Percentiles rank a stretch among this genome's conserved stretches.
phyloP scores from a whole-genome alignment of 2,113 vertebrate species.

The Pardalotus punctatus region DNA sequence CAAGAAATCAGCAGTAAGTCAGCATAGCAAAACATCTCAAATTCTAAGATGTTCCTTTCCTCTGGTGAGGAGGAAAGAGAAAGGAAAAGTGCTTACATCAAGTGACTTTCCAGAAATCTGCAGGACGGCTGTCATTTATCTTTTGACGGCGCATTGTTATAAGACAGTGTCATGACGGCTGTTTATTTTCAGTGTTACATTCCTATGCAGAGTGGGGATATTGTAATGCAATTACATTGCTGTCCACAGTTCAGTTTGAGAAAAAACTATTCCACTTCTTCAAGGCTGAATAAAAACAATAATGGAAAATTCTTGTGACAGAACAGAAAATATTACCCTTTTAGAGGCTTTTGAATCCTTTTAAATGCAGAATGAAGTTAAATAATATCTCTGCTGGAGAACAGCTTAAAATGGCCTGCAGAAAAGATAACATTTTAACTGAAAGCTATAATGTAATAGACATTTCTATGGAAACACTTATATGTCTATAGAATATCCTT shows the following conservation, averaged over 20 bases:
- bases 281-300: neutral
- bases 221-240: neutral
- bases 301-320: neutral
- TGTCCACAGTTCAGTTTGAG: neutral
- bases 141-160: neutral
- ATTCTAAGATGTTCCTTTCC: neutral
- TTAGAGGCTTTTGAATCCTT: neutral
- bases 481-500: neutral
- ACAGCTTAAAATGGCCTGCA: slow-evolving; percentile 30
- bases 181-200: neutral
- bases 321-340: slow-evolving; percentile 21
- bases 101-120: neutral
- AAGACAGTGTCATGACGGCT: neutral
- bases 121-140: neutral
- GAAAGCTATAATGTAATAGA: neutral
- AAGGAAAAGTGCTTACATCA: neutral
- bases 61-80: neutral
- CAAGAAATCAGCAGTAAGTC: neutral
- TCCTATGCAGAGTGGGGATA: neutral
- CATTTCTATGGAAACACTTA: slow-evolving; percentile 32
- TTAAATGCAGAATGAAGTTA: slow-evolving; percentile 20
- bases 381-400: slow-evolving; percentile 10
- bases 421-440: slow-evolving; percentile 25
- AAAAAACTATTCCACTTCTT: neutral
- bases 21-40: neutral